These are phyloP conservation scores for Enteromius anoplus DNA, from an alignment of 2,797 vertebrate genomes.

Conservation along the genomic window DNA sequence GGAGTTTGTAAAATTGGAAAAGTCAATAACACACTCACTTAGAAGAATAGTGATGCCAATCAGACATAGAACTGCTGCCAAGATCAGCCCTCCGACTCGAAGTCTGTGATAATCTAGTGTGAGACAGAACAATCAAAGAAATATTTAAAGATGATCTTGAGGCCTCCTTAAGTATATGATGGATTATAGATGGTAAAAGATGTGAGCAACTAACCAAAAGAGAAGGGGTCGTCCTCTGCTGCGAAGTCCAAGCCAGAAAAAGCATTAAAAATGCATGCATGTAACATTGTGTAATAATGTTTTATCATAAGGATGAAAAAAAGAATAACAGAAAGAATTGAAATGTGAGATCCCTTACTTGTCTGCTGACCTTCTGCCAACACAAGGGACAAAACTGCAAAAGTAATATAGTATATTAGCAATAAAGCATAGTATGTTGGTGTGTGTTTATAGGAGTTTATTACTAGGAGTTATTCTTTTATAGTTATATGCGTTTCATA, in stretches of 20 bases:
- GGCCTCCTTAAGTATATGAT: not conserved
- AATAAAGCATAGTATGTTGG: not conserved
- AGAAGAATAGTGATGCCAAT: conserved; percentile 84
- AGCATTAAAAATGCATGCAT: conserved; percentile 40
- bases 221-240: conserved; percentile 76
- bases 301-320: conserved; percentile 19
- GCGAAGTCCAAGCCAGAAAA: conserved; percentile 47
- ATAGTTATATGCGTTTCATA: not conserved
- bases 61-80: conserved; percentile 82
- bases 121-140: not conserved
- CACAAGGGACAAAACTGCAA: conserved; percentile 75
- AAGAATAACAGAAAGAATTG: not conserved
- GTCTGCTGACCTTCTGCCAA: conserved; percentile 71
- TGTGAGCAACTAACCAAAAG: conserved; percentile 72
- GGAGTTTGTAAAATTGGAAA: not conserved
- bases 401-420: conserved; percentile 6
- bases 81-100: conserved; percentile 81
- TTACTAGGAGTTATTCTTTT: not conserved
- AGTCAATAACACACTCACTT: conserved; percentile 71
- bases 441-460: not conserved
- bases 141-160: not conserved
- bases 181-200: not conserved
- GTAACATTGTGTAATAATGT: not conserved
- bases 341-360: conserved; percentile 57
- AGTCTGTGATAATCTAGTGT: conserved; percentile 78